Percentiles rank a stretch among this genome's conserved stretches.
phyloP scores from a whole-genome alignment of 2,113 vertebrate species.

The Perognathus longimembris region DNA sequence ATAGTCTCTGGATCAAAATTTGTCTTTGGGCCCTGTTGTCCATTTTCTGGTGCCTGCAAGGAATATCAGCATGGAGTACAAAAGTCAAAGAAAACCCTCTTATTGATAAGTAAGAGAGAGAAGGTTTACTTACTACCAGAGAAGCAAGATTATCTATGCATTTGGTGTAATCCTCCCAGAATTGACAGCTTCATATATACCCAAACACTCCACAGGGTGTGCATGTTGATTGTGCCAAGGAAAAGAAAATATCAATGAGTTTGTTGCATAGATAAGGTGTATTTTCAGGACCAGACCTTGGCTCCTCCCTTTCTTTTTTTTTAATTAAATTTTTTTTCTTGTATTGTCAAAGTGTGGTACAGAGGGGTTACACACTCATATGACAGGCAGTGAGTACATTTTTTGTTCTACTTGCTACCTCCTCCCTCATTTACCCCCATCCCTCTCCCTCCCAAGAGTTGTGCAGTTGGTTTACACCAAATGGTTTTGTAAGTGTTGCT shows the following conservation, averaged over 20 bases:
- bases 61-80: neutral
- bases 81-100: neutral
- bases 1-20: slow-evolving; percentile 78
- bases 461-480: too few relatives aligned
- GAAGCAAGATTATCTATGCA: slow-evolving; percentile 83
- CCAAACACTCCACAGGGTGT: neutral
- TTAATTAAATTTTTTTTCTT: too few relatives aligned
- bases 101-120: slow-evolving; percentile 43
- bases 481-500: too few relatives aligned
- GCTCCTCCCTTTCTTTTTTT: neutral
- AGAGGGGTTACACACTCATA: too few relatives aligned
- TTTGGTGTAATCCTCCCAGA: slow-evolving; percentile 82
- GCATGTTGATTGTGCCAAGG: too few relatives aligned
- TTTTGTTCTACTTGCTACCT: too few relatives aligned
- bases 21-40: neutral
- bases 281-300: neutral
- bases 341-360: too few relatives aligned
- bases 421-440: too few relatives aligned
- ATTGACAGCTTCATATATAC: neutral
- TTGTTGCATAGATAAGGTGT: neutral
- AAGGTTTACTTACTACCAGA: slow-evolving; percentile 71
- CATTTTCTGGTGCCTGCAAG: neutral
- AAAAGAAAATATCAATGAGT: too few relatives aligned
- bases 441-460: too few relatives aligned
- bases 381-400: too few relatives aligned